Evolutionary conservation across 2,113 vertebrate genomes (phyloP), one percentile per base, ranked within the genome.

Genomic region (Alligator sinensis): DNA sequence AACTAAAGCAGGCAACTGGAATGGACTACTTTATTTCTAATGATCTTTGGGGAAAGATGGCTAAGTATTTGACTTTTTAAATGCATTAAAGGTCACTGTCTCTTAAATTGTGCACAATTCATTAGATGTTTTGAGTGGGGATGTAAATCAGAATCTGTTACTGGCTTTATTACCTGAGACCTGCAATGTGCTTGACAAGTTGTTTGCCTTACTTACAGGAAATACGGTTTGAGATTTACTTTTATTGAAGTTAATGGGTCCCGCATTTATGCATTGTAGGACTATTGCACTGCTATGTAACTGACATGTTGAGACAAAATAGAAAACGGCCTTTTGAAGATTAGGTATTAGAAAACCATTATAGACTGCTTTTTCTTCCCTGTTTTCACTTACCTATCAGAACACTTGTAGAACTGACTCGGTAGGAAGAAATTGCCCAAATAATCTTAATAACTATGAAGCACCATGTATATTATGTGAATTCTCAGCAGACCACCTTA

Each of bases 391-490:
- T 72, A 47, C 34, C 34, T 47, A 62, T 75, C n/a, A 27, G 12
- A 59, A 28, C 21, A 57, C 6, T 28, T 64, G 30, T 27, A 72
- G 75, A 89, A 38, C 54, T 68, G 57, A 79, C 58, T 0, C 0
- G 68, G 55, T 74, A 25, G 34, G 57, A 30, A 30, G 4, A 80
- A 83, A 19, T 15, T 11, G 68, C 28, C 10, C 70, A 30, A 77
- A 59, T 34, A 57, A 18, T 16, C 25, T 54, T 77, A 0, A 0
- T 1, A 19, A 5, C 2, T 25, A 17, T 55, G 22, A 64, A 28
- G 21, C 28, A 14, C 30, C 11, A 25, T 6, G 4, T 47, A 25
- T 11, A 14, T 30, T 38, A 57, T 9, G 70, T 47, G 70, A 74
- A 13, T 72, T 34, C 13, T 38, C 38, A 47, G 38, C 21, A 24